phyloP scores from a whole-genome alignment of 2,888 invertebrate species.

The Ornithoptera priamus region DNA sequence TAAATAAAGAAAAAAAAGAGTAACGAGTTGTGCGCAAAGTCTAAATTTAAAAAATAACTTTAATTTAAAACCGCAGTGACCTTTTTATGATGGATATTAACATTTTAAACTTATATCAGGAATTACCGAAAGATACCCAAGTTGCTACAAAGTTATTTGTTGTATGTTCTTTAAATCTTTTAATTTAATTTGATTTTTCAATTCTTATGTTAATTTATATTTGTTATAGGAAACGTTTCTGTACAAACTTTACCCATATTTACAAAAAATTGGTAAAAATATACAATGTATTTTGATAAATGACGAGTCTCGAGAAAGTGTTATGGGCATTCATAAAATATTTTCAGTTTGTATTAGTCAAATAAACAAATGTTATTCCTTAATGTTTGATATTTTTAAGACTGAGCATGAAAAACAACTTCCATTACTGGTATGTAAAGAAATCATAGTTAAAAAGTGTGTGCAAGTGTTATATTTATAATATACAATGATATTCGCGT shows the following conservation, averaged over 20 bases:
- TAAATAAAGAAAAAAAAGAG: no score
- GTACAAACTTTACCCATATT: conserved; percentile 20
- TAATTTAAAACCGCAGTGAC: neutral
- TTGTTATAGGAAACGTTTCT: conserved; percentile 24
- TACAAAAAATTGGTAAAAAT: conserved; percentile 43
- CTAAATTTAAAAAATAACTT: no score
- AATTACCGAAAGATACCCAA: conserved; percentile 28
- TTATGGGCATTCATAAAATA: conserved; percentile 50
- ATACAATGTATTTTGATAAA: conserved; percentile 38
- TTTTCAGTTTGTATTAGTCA: conserved; percentile 64
- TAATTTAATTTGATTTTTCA: neutral
- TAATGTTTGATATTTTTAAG: conserved; percentile 63
- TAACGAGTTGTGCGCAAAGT: no score
- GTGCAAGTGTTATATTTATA: no score
- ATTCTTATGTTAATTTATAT: neutral
- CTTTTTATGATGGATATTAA: conserved; percentile 17
- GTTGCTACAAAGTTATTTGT: conserved; percentile 53
- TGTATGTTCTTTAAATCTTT: conserved; percentile 42
- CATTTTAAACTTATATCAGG: conserved; percentile 12
- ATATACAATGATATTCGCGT: no score
- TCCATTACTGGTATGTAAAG: conserved; percentile 49
- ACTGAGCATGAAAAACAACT: conserved; percentile 50
- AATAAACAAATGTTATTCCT: conserved; percentile 62
- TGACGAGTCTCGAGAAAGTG: conserved; percentile 35
- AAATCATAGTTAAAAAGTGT: no score